A percentile compares a stretch with the other conserved stretches of the same genome.
Conservation (phyloP, 2,888 invertebrate genomes). For the Hydraecia micacea region DNA sequence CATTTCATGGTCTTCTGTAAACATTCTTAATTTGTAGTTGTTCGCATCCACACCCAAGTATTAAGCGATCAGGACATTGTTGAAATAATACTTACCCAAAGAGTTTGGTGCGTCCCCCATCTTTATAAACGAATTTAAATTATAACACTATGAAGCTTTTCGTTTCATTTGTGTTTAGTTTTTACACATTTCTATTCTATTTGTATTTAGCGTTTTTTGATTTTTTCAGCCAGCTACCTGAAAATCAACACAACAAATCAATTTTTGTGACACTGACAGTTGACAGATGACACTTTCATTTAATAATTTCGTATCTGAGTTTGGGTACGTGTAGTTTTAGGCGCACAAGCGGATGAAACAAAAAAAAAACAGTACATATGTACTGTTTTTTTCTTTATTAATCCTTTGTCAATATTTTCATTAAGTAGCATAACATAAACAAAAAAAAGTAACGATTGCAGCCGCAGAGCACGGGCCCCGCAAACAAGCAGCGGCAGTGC, state of each 20-base stretch:
- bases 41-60: slow-evolving; percentile 49
- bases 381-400: no score
- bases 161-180: slow-evolving; percentile 35
- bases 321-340: slow-evolving; percentile 25
- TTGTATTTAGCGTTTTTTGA: slow-evolving; percentile 28
- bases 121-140: slow-evolving; percentile 47
- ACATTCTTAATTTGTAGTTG: slow-evolving; percentile 28
- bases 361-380: not conserved
- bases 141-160: slow-evolving; percentile 5
- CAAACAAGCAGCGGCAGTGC: not conserved
- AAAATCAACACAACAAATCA: slow-evolving; percentile 62
- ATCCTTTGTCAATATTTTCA: not conserved
- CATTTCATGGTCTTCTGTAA: slow-evolving; percentile 94
- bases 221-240: slow-evolving; percentile 23
- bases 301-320: not conserved
- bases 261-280: slow-evolving; percentile 60
- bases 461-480: not conserved
- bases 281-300: slow-evolving; percentile 43
- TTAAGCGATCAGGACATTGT: slow-evolving; percentile 18
- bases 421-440: no score
- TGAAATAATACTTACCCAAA: slow-evolving; percentile 62
- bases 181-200: slow-evolving; percentile 32
- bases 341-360: not conserved
- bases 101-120: slow-evolving; percentile 79
- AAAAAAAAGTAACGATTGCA: not conserved